These are phyloP conservation scores for Phycodurus eques DNA, from an alignment of 2,113 vertebrate species.

Conservation along the genomic window DNA sequence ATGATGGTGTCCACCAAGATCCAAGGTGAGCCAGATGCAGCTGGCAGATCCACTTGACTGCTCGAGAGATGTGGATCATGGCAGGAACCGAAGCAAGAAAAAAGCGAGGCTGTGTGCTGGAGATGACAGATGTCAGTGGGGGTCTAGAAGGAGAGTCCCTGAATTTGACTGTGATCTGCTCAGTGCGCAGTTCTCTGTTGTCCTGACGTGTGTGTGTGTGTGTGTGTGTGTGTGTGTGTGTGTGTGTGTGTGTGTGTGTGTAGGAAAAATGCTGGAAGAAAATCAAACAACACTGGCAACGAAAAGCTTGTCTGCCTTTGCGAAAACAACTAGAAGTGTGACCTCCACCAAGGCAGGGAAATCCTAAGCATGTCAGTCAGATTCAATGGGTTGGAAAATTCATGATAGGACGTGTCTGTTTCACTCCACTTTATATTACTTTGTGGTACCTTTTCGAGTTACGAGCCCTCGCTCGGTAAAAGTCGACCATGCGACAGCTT, in stretches of 20 bases:
- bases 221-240: conserved; percentile 24
- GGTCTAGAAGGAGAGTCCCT: conserved; percentile 38
- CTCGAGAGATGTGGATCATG: background rate
- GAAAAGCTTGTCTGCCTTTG: background rate
- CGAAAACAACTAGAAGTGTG: background rate
- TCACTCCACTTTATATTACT: background rate
- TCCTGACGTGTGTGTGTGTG: conserved; percentile 16
- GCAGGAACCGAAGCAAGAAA: background rate
- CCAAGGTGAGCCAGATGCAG: background rate
- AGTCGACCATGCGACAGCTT: too few species aligned
- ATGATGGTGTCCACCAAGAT: too few species aligned
- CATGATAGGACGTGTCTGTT: background rate
- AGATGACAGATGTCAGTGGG: conserved; percentile 47
- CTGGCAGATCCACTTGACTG: background rate
- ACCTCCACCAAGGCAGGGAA: background rate
- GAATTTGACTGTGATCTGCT: conserved; percentile 36
- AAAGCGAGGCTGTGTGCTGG: background rate
- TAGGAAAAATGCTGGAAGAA: conserved; percentile 22
- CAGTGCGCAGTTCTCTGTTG: conserved; percentile 40
- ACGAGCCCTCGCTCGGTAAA: too few species aligned
- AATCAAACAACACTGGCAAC: conserved; percentile 16
- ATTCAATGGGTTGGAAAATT: background rate
- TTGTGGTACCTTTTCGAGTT: background rate
- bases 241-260: conserved; percentile 16
- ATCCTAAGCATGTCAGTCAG: background rate